Percentiles rank a stretch among this genome's conserved stretches.
Conservation (phyloP, 2,113 vertebrate genomes). For the Myrmecobius fasciatus region DNA sequence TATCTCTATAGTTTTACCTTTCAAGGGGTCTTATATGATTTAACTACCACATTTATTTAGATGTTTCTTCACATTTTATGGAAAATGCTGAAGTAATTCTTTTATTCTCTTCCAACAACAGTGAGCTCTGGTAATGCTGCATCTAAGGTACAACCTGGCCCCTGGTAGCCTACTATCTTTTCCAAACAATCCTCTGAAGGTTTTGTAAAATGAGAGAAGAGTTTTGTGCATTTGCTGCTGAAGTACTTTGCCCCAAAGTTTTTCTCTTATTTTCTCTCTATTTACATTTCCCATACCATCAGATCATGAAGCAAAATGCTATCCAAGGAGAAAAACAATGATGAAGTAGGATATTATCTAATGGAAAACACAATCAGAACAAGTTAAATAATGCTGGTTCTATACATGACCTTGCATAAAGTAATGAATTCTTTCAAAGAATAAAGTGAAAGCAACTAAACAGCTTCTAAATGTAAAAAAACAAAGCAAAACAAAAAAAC, state of each 20-base stretch:
- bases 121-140: background rate
- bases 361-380: conserved; percentile 14
- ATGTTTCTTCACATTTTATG: background rate
- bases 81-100: conserved; percentile 18
- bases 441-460: background rate
- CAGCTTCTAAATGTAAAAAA: background rate
- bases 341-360: conserved; percentile 25
- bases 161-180: background rate
- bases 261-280: conserved; percentile 36
- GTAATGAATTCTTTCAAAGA: background rate
- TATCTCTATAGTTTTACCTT: background rate
- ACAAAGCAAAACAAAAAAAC: background rate
- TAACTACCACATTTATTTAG: conserved; percentile 8
- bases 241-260: background rate
- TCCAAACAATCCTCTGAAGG: too few species aligned
- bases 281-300: conserved; percentile 30
- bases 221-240: background rate
- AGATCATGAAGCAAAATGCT: background rate
- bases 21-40: background rate
- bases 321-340: background rate
- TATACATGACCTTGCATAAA: background rate
- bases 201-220: background rate
- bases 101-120: conserved; percentile 1
- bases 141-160: conserved; percentile 10
- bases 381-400: conserved; percentile 28